Evolutionary conservation across 2,113 vertebrate species (phyloP).

Genomic region (Myocastor coypus): DNA sequence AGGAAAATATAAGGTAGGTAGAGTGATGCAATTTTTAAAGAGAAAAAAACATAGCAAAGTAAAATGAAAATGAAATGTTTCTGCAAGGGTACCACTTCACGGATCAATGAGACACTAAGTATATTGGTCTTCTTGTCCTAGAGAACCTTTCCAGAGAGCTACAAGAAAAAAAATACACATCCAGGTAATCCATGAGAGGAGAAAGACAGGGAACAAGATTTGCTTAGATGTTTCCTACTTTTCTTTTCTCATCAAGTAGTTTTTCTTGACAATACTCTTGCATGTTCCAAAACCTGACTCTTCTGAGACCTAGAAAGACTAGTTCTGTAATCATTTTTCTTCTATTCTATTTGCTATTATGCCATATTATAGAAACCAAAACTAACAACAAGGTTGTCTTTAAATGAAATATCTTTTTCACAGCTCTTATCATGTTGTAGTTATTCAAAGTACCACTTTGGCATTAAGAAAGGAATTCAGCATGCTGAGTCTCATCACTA

Average conservation of each 20-base stretch:
- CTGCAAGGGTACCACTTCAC: not conserved
- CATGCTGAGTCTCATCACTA: not conserved
- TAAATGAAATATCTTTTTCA: constrained; percentile 16
- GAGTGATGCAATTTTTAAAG: not conserved
- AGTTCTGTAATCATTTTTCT: not conserved
- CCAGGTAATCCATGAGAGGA: not conserved
- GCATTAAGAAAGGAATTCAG: not conserved
- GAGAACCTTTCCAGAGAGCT: not conserved
- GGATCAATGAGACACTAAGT: not conserved
- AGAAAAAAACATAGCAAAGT: not conserved
- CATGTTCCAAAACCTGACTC: not conserved
- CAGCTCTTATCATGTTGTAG: not conserved
- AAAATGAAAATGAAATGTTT: not conserved
- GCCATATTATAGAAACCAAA: not conserved
- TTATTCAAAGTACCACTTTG: not conserved
- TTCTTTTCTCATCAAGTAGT: not conserved
- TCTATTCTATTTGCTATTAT: not conserved
- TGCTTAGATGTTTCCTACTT: not conserved
- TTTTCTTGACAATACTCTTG: not conserved
- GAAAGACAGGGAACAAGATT: not conserved
- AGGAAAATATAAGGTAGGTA: not conserved
- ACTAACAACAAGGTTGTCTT: not conserved
- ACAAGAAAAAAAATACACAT: not conserved
- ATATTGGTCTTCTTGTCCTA: not conserved
- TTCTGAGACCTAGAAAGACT: not conserved